Evolutionary conservation across 1,140 invertebrate genomes (phyloP).

Genomic region (Drosophila watanabei): DNA sequence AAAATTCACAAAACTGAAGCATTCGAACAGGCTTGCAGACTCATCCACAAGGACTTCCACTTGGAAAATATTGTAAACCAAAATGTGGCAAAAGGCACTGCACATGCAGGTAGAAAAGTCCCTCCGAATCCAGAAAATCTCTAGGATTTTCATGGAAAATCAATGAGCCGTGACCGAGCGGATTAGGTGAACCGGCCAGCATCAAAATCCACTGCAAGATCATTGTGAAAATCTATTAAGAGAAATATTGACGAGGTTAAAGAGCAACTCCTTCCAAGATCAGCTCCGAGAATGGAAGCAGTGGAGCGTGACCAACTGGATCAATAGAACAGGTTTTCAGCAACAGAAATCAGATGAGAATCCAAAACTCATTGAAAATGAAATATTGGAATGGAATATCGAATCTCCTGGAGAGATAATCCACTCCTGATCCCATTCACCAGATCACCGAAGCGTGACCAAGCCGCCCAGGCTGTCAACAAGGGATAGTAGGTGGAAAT

Average conservation of each 20-base stretch:
- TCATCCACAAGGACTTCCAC: background rate
- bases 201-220: slow-evolving; percentile 15
- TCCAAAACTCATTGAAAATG: background rate
- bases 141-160: slow-evolving; percentile 26
- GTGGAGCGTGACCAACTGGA: slow-evolving; percentile 53
- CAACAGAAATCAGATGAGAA: background rate
- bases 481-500: slow-evolving; percentile 23
- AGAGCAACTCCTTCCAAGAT: background rate
- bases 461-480: slow-evolving; percentile 40
- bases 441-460: slow-evolving; percentile 36
- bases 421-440: slow-evolving; percentile 9
- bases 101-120: background rate
- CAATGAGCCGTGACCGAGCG: slow-evolving; percentile 38
- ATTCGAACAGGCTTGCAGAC: slow-evolving; percentile 37
- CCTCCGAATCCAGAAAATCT: background rate
- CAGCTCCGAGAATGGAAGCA: slow-evolving; percentile 25
- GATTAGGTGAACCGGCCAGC: slow-evolving; percentile 38
- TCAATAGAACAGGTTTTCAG: slow-evolving; percentile 48
- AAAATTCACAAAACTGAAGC: slow-evolving; percentile 44
- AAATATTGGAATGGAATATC: background rate
- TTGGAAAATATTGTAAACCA: background rate
- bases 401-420: background rate
- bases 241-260: background rate
- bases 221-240: background rate
- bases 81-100: background rate